Conservation (phyloP, 2,797 vertebrate species). For the Bradypodion ventrale region DNA sequence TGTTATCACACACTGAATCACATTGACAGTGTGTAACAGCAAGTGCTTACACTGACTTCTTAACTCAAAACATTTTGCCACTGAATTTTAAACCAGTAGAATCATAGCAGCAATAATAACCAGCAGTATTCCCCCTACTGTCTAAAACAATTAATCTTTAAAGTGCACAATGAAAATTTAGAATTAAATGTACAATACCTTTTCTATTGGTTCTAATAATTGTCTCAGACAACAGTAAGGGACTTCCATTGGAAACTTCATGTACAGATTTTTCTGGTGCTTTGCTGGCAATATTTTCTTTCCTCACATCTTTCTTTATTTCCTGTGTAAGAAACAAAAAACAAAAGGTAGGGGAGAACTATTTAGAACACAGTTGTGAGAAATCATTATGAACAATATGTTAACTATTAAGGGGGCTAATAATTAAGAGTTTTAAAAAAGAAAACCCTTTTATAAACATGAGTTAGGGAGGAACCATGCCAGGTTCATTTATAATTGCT, state of each 20-base stretch:
- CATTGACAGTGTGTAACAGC: too few relatives aligned
- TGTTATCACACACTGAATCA: too few relatives aligned
- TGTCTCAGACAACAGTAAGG: constrained; percentile 87
- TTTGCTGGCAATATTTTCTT: constrained; percentile 81
- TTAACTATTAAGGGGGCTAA: background rate
- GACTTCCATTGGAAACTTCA: constrained; percentile 88
- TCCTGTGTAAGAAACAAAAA: constrained; percentile 77
- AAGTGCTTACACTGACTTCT: too few relatives aligned
- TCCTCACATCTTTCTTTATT: constrained; percentile 92
- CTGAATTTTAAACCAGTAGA: too few relatives aligned
- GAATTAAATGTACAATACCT: constrained; percentile 76
- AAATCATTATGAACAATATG: background rate
- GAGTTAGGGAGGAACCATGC: background rate
- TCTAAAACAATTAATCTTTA: constrained; percentile 28
- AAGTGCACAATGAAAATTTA: constrained; percentile 25
- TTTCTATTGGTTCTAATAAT: constrained; percentile 85
- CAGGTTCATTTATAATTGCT: background rate
- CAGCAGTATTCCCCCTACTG: too few relatives aligned
- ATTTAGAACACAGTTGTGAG: constrained; percentile 29
- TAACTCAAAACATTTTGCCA: too few relatives aligned
- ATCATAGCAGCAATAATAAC: too few relatives aligned
- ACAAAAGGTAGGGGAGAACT: constrained; percentile 28
- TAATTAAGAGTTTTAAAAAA: background rate
- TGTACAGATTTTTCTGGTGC: constrained; percentile 81
- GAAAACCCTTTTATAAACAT: background rate